Evolutionary conservation across 2,888 invertebrate genomes (phyloP), one percentile per base, ranked within the genome.

Genomic region (Maniola hyperantus): DNA sequence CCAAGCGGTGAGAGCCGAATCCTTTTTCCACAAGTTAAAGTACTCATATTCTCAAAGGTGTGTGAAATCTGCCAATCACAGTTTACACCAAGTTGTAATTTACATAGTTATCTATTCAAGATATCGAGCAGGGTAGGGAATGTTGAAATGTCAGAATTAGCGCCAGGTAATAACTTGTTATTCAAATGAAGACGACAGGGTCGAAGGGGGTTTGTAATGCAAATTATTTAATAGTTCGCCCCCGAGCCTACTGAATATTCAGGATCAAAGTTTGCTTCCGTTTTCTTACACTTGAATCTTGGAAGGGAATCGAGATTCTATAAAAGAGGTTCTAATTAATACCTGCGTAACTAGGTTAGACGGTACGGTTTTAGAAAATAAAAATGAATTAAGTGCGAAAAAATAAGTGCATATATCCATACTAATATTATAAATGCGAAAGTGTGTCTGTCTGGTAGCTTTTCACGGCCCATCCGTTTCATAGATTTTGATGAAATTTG

Each of bases 181-280:
- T 59, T 59, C 65, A 59, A 65, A 65, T 65, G 65, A 13, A 53
- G 63, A 53, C 50, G 57, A 39, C 64, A 39, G 11, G 55, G 48
- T 36, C 59, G 58, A 36, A 26, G 53, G 54, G 63, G 59, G 63
- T 67, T 67, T 67, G 59, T 67, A 34, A 64, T 64, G 67, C 54
- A 59, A 67, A 67, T 67, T 64, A 58, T 58, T 53, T 65, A 59
- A 65, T 58, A 59, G 65, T 59, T 65, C 42, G 11, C 64, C 59
- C 18, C 53, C 33, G 51, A 53, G n/a, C 57, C 39, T 10, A 44
- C 44, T 58, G 64, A 64, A 64, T 64, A 55, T 64, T 64, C 64
- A 55, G 55, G 18, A 55, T 55, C 54, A 48, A 64, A 64, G 57
- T 57, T 11, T 13, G 39, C 39, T 42, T 20, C 20, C 18, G 36